Evolutionary conservation across 2,888 invertebrate genomes (phyloP).

Genomic region (Stramonita haemastoma): DNA sequence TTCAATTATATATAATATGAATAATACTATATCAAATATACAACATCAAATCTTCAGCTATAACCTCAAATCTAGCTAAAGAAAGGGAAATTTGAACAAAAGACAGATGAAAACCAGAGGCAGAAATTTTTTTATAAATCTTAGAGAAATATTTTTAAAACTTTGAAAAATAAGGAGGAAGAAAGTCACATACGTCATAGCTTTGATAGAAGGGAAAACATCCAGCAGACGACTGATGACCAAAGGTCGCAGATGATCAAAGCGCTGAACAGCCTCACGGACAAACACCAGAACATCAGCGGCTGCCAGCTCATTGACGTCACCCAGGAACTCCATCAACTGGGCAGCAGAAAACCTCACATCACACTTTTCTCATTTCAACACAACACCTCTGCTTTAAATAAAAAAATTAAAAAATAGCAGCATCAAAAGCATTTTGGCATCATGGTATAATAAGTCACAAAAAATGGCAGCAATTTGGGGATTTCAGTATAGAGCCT

Average conservation of each 20-base stretch:
- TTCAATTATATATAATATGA: no score
- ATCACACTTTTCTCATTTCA: no score
- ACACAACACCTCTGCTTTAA: no score
- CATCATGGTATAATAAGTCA: no score
- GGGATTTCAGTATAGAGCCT: no score
- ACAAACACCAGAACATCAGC: constrained; percentile 96
- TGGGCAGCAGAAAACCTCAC: constrained; percentile 48
- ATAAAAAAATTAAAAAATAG: no score
- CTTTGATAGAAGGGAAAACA: constrained; percentile 90
- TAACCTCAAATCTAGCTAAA: not conserved
- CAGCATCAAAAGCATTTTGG: no score
- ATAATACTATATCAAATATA: no score
- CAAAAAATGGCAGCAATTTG: no score
- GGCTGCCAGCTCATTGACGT: constrained; percentile 83
- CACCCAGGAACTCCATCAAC: constrained; percentile 90
- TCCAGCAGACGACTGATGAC: constrained; percentile 88
- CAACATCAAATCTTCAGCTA: no score
- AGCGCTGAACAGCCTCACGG: constrained; percentile 96
- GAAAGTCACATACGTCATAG: constrained; percentile 83
- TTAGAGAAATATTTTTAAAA: not conserved
- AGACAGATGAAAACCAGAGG: not conserved
- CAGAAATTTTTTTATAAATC: not conserved
- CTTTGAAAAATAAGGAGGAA: not conserved
- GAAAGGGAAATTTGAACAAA: not conserved
- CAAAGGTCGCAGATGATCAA: constrained; percentile 85